Base-by-base conservation (phyloP, 2,113 vertebrate species). In the Cettia cetti region DNA sequence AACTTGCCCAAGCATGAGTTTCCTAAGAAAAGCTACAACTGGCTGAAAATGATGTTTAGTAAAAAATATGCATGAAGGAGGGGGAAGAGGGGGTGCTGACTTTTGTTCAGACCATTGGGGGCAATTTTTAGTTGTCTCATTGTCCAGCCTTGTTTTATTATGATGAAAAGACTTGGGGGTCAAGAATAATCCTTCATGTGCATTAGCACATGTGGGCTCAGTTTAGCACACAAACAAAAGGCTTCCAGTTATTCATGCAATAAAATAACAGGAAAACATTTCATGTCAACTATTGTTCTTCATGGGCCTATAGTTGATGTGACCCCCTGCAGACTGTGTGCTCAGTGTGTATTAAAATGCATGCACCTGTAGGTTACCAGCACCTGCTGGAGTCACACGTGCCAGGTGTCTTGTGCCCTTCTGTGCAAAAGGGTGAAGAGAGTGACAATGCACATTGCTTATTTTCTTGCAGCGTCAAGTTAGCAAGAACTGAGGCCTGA, bases 1-100 rank as follows among this genome's bases (percentile, higher is more conserved):
- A 78, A 71, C 95, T 96, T 92, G 95, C 82, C 60, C 53, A 60
- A 94, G 40, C 79, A 71, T 68, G 82, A 90, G 56, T 86, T 83
- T 92, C 47, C n/a, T 12, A 37, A 96, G 82, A 44, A 81, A 89
- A 86, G 71, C 64, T 94, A 42, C 68, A 86, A 64, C 15, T 60
- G 44, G 24, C 59, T 88, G 79, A 90, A 95, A 93, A 83, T 90
- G 0, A 95, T 63, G 42, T 84, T 96, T 71, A 60, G 39, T 76
- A 75, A 92, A 86, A 90, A 90, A 53, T 78, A 92, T 59, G 82
- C 2, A 7, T 44, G 50, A 66, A 52, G 60, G 24, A 30, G n/a
- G 42, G 59, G 52, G 19, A n/a, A 23, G n/a, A 18, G 4, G 5
- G 10, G 13, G 14, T 45, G 45, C 61, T 76, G 63, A 15, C 14